A percentile compares a stretch with the other conserved stretches of the same genome.
phyloP scores from a whole-genome alignment of 2,888 invertebrate genomes.

The Drosophila basisetae region DNA sequence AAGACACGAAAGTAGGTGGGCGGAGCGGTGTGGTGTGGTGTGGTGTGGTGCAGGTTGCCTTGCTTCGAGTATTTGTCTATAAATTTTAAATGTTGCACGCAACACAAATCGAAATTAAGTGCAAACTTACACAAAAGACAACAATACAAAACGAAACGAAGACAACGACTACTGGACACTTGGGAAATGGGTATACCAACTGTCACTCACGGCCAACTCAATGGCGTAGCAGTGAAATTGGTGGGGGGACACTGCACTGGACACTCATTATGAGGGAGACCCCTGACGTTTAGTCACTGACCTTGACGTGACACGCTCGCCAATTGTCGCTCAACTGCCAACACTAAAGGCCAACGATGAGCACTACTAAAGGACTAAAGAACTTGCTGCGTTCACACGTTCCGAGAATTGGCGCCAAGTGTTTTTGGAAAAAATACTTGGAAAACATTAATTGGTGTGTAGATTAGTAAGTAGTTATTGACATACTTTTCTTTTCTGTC shows the following conservation, averaged over 20 bases:
- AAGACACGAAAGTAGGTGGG: neutral
- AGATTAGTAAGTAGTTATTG: neutral
- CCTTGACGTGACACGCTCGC: conserved; percentile 59
- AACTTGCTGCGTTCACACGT: conserved; percentile 8
- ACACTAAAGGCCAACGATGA: conserved; percentile 70
- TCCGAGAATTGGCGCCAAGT: neutral
- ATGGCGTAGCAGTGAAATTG: neutral
- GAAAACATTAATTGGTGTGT: neutral
- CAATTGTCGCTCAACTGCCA: conserved; percentile 58
- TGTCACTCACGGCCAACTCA: conserved; percentile 32
- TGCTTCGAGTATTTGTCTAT: conserved; percentile 69
- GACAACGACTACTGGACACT: conserved; percentile 2
- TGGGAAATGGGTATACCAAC: conserved; percentile 2
- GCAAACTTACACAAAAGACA: conserved; percentile 53
- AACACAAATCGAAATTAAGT: conserved; percentile 77
- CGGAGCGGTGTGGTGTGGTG: neutral
- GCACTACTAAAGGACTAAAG: neutral
- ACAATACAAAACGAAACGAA: conserved; percentile 6
- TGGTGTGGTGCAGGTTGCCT: conserved; percentile 5
- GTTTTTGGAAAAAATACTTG: neutral
- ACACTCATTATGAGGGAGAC: conserved; percentile 34
- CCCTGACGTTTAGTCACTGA: conserved; percentile 41
- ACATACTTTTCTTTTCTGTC: neutral
- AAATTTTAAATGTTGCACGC: conserved; percentile 80
- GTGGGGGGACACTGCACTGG: neutral